phyloP scores from a whole-genome alignment of 2,888 invertebrate genomes.

The Ormyrus rosae region DNA sequence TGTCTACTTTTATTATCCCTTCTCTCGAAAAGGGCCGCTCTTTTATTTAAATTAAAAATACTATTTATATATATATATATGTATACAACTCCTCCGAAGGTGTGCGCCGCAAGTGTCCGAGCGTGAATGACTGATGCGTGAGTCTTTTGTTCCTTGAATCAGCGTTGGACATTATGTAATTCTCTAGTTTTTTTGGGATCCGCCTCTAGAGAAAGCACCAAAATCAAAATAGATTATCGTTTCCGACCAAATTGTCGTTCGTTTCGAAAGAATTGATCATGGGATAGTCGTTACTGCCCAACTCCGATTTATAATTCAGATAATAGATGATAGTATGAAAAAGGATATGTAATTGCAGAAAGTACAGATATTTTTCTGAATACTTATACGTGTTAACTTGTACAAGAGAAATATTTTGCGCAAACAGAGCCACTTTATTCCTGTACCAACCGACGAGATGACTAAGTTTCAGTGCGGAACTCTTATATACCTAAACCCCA shows the following conservation, averaged over 20 bases:
- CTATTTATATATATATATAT: background rate
- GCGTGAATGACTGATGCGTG: no score
- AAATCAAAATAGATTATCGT: no score
- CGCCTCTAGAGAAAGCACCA: no score
- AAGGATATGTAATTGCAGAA: background rate
- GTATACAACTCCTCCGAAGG: no score
- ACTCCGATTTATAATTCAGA: conserved; percentile 2
- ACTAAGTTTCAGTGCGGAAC: conserved; percentile 22
- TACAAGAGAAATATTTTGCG: conserved; percentile 8
- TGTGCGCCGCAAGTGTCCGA: no score
- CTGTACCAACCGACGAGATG: conserved; percentile 2
- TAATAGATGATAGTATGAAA: background rate
- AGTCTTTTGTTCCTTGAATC: background rate
- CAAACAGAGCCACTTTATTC: conserved; percentile 24
- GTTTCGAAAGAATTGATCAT: no score
- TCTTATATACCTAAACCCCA: conserved; percentile 7
- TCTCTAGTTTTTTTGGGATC: no score
- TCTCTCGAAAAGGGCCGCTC: background rate
- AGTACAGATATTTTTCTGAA: conserved; percentile 30
- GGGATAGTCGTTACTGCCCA: conserved; percentile 1
- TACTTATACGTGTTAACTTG: no score
- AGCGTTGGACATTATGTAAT: conserved; percentile 1
- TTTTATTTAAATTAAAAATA: background rate
- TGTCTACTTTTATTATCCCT: background rate
- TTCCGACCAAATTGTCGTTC: no score